Percentiles rank a stretch among this genome's conserved stretches.
These are phyloP conservation scores for Prunella himalayana DNA, from an alignment of 2,113 vertebrate genomes.

Conservation along the genomic window DNA sequence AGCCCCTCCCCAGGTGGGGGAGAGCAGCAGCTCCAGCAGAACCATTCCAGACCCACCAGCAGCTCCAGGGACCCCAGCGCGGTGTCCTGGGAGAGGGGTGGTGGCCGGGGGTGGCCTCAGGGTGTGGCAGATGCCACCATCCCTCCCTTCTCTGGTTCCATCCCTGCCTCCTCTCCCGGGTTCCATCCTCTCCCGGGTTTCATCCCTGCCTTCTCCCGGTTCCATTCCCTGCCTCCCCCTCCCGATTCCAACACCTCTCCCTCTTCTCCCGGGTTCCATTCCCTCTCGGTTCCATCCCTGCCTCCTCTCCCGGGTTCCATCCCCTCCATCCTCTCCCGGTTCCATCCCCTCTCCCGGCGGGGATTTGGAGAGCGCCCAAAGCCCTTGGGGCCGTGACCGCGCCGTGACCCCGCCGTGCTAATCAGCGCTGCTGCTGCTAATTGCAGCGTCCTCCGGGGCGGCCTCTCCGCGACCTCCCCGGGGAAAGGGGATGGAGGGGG, in stretches of 20 bases:
- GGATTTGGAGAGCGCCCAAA: not conserved
- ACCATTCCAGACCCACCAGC: rapidly evolving
- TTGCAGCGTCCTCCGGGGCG: not conserved
- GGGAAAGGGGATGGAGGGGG: no score
- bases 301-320: not conserved
- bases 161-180: no score
- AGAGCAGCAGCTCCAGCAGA: not conserved
- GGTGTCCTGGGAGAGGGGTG: rapidly evolving
- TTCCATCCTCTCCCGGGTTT: not conserved
- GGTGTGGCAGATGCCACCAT: not conserved
- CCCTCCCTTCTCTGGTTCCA: no score
- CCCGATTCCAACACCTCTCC: no score
- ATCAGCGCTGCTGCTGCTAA: not conserved
- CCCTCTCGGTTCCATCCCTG: not conserved
- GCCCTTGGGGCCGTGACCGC: rapidly evolving
- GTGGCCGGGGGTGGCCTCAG: not conserved
- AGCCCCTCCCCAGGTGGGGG: rapidly evolving
- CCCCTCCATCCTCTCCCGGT: no score
- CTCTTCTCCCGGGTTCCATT: rapidly evolving
- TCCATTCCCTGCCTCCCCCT: not conserved
- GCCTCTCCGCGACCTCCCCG: rapidly evolving
- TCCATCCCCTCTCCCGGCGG: rapidly evolving
- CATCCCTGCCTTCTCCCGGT: no score
- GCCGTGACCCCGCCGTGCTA: rapidly evolving
- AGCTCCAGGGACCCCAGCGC: rapidly evolving